Conservation (phyloP, 1,140 invertebrate species). For the Aculops lycopersici region DNA sequence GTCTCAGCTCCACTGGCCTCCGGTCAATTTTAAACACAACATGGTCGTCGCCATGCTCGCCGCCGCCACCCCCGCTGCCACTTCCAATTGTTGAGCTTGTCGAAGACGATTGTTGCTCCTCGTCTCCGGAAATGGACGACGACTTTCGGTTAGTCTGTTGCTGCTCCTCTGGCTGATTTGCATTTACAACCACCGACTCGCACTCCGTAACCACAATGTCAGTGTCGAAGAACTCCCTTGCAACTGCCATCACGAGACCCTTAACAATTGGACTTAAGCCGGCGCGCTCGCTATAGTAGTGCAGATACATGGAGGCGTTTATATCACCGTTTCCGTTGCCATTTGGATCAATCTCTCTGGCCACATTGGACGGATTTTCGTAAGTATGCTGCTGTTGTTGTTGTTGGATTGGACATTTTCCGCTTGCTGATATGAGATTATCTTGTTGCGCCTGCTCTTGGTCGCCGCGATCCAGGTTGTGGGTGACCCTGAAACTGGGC, state of each 20-base stretch:
- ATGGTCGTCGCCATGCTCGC: constrained; percentile 1
- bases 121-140: no score
- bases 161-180: no score
- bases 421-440: background rate
- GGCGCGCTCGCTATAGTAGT: constrained; percentile 17
- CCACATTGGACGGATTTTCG: no score
- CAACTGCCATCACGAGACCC: constrained; percentile 15
- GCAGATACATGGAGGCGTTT: constrained; percentile 15
- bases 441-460: background rate
- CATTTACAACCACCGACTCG: background rate
- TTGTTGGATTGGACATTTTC: background rate
- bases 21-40: background rate
- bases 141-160: no score
- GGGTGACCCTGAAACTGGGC: constrained; percentile 18
- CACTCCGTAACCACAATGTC: constrained; percentile 13
- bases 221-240: constrained; percentile 15
- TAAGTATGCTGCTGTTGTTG: background rate
- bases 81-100: constrained; percentile 3
- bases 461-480: no score
- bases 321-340: constrained; percentile 12
- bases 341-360: no score
- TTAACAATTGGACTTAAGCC: constrained; percentile 15
- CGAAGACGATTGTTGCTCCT: no score
- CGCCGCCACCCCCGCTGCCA: constrained; percentile 3
- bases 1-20: no score